These are phyloP conservation scores for Metalampra italica DNA, from an alignment of 2,888 invertebrate species.

Conservation along the genomic window DNA sequence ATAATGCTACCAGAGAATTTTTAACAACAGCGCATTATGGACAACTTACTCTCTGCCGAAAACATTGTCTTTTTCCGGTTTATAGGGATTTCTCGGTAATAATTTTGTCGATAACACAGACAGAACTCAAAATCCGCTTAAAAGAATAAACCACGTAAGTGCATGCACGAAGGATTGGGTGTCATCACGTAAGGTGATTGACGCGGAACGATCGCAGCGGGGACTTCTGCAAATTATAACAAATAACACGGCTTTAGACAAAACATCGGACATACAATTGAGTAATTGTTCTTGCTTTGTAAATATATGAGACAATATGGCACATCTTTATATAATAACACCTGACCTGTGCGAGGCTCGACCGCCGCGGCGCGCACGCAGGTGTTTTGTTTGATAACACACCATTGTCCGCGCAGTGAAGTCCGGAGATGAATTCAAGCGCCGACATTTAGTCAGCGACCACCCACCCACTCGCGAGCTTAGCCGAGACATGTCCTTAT, in stretches of 20 bases:
- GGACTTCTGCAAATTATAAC: neutral
- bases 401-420: conserved; percentile 15
- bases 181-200: too few relatives aligned
- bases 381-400: conserved; percentile 12
- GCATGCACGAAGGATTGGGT: too few relatives aligned
- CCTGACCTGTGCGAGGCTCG: neutral
- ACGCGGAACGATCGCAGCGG: neutral
- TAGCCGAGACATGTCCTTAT: conserved; percentile 7
- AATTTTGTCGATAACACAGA: too few relatives aligned
- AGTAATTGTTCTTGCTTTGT: conserved; percentile 10
- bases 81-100: too few relatives aligned
- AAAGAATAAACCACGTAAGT: too few relatives aligned
- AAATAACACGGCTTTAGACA: neutral
- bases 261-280: conserved; percentile 8
- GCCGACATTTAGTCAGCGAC: conserved; percentile 3
- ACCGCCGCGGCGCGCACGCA: neutral
- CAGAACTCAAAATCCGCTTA: too few relatives aligned
- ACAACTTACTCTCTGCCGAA: too few relatives aligned
- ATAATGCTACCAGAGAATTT: too few relatives aligned
- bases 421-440: neutral
- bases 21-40: too few relatives aligned
- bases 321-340: conserved; percentile 6
- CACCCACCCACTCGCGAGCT: conserved; percentile 5
- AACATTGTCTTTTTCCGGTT: too few relatives aligned
- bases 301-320: conserved; percentile 11